phyloP scores from a whole-genome alignment of 2,888 invertebrate genomes.

The Esperia sulphurella region DNA sequence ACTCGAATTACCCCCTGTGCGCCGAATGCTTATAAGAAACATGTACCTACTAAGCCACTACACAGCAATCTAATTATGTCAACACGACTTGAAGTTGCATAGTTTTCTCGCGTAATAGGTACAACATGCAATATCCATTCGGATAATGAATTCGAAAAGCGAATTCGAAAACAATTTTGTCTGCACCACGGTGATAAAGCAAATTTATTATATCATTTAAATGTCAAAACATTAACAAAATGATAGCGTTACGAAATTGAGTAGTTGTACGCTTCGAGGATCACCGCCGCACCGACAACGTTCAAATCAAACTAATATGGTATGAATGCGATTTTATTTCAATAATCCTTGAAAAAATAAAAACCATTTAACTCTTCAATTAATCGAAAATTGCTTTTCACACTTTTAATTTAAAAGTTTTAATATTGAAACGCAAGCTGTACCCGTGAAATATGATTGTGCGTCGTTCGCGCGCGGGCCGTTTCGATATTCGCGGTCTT shows the following conservation, averaged over 20 bases:
- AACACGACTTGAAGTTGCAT: no score
- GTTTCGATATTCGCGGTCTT: slow-evolving; percentile 9
- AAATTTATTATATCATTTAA: slow-evolving; percentile 74
- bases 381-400: neutral
- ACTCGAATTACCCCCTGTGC: no score
- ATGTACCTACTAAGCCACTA: no score
- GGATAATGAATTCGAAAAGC: slow-evolving; percentile 62
- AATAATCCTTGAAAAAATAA: neutral
- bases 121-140: slow-evolving; percentile 43
- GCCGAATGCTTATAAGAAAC: no score
- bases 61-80: no score
- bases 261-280: slow-evolving; percentile 1
- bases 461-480: slow-evolving; percentile 29
- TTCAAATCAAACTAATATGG: no score
- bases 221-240: slow-evolving; percentile 58
- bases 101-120: slow-evolving; percentile 4
- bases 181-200: slow-evolving; percentile 58
- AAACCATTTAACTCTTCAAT: neutral
- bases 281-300: no score
- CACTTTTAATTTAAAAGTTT: neutral
- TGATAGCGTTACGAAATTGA: slow-evolving; percentile 39
- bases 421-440: slow-evolving; percentile 3
- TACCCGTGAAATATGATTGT: slow-evolving; percentile 31
- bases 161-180: slow-evolving; percentile 65
- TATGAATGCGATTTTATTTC: neutral